A percentile compares a stretch with the other conserved stretches of the same genome.
Conservation (phyloP, 2,797 vertebrate genomes). For the Pseudotriccus pelzelni region DNA sequence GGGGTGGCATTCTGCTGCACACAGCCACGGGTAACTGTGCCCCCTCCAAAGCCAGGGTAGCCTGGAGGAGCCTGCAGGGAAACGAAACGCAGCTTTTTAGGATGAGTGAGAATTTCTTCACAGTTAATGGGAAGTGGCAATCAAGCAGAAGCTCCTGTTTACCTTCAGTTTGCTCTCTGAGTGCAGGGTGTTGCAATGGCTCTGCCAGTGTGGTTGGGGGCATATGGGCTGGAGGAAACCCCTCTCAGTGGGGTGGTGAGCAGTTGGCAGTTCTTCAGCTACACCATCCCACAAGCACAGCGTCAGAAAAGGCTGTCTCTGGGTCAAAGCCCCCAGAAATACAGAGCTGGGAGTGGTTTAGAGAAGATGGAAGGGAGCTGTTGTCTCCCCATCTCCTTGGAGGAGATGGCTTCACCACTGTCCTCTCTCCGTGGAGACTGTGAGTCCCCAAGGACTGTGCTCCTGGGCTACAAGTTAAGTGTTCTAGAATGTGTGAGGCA, state of each 20-base stretch:
- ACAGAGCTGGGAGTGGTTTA: neutral
- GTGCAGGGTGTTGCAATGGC: rapidly evolving
- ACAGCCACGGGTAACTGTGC: rapidly evolving
- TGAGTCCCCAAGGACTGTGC: neutral
- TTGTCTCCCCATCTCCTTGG: neutral
- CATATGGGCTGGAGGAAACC: neutral
- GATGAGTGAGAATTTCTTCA: neutral
- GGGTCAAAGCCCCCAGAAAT: neutral
- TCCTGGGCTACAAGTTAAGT: neutral
- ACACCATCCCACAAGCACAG: neutral
- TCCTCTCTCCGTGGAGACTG: neutral
- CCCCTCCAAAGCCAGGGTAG: neutral
- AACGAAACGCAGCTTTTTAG: neutral
- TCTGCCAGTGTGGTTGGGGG: neutral
- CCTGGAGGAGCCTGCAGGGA: neutral
- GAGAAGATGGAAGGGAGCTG: neutral
- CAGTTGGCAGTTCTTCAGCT: neutral
- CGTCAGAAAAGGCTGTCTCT: neutral
- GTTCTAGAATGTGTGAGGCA: neutral
- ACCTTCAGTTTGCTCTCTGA: neutral
- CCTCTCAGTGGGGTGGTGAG: neutral
- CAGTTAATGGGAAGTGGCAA: neutral
- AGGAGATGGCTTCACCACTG: neutral
- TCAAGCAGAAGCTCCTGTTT: neutral
- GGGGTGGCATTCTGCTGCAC: neutral